Evolutionary conservation across 2,888 invertebrate genomes (phyloP).

Genomic region (Eustalomyia histrio): DNA sequence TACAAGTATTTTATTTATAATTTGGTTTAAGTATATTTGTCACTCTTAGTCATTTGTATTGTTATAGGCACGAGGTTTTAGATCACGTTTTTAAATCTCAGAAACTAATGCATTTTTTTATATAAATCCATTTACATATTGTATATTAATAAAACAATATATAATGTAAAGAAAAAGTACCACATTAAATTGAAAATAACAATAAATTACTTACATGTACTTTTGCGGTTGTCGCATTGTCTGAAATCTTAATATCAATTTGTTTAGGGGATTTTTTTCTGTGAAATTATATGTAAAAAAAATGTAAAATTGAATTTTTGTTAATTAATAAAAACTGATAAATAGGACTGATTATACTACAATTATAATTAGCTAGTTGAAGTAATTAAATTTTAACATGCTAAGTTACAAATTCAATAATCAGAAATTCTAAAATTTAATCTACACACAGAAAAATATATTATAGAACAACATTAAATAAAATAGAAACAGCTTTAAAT

Average conservation of each 20-base stretch:
- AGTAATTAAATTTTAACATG: too few species aligned
- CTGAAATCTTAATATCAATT: not conserved
- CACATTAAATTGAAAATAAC: not conserved
- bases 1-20: too few species aligned
- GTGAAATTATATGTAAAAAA: not conserved
- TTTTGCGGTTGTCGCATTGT: not conserved
- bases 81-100: conserved; percentile 31
- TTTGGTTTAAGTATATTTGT: not conserved
- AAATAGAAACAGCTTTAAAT: too few species aligned
- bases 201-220: not conserved
- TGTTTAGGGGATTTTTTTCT: not conserved
- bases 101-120: not conserved
- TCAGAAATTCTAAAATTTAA: too few species aligned
- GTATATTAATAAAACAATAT: not conserved
- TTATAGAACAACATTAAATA: too few species aligned
- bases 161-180: not conserved
- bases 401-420: too few species aligned
- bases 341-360: too few species aligned
- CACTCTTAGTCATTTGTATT: not conserved
- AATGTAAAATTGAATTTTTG: too few species aligned
- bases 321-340: too few species aligned
- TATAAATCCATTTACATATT: not conserved
- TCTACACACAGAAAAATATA: too few species aligned
- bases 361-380: too few species aligned
- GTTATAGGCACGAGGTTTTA: conserved; percentile 17